A percentile compares a stretch with the other conserved stretches of the same genome.
phyloP scores from a whole-genome alignment of 2,888 invertebrate species.

The Heteromurus nitidus region DNA sequence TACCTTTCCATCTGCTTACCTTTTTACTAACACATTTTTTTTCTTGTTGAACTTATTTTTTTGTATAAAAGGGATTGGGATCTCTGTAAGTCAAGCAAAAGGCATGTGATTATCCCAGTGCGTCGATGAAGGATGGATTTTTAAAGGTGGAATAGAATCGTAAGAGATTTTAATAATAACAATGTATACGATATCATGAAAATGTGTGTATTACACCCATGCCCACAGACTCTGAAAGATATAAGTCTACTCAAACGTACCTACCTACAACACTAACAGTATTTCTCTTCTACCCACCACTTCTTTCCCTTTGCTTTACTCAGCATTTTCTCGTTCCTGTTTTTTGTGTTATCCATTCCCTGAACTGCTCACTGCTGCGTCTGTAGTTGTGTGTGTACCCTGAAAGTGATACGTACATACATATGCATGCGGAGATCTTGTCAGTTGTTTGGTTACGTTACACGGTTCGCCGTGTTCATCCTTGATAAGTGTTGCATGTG shows the following conservation, averaged over 20 bases:
- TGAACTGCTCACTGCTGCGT: background rate
- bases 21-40: background rate
- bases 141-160: constrained; percentile 4
- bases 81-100: background rate
- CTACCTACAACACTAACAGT: constrained; percentile 21
- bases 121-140: constrained; percentile 16
- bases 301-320: background rate
- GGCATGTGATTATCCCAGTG: constrained; percentile 20
- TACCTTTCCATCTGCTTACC: constrained; percentile 5
- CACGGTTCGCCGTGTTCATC: constrained; percentile 6
- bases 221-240: background rate
- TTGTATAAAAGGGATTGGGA: background rate
- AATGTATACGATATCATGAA: no score
- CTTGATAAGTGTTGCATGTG: constrained; percentile 17
- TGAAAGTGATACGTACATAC: constrained; percentile 9
- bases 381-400: constrained; percentile 7
- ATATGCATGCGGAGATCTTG: constrained; percentile 12
- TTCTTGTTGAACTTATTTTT: background rate
- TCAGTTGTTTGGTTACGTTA: constrained; percentile 13
- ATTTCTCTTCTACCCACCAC: constrained; percentile 14
- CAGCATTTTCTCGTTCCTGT: constrained; percentile 10
- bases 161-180: background rate
- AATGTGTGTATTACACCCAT: no score
- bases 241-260: background rate
- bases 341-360: background rate